These are phyloP conservation scores for Apamea anceps DNA, from an alignment of 2,888 invertebrate species.

Conservation along the genomic window DNA sequence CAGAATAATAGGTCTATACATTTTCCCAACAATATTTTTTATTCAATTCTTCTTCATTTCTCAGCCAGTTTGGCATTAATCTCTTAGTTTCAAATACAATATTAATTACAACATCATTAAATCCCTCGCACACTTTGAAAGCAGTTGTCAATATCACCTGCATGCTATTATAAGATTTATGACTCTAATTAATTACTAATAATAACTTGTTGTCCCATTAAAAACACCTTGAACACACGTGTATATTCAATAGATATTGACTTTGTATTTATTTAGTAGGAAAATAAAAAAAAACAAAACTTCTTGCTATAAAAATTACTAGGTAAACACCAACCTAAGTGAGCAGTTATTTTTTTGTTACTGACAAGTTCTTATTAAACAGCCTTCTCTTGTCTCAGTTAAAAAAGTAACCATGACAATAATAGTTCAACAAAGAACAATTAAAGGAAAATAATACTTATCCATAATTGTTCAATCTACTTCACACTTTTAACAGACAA, in stretches of 20 bases:
- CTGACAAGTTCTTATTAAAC: conserved; percentile 3
- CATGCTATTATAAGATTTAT: conserved; percentile 47
- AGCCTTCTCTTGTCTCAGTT: conserved; percentile 24
- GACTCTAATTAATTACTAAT: conserved; percentile 43
- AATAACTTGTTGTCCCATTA: conserved; percentile 35
- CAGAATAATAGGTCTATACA: background rate
- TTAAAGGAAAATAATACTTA: conserved; percentile 4
- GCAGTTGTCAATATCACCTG: conserved; percentile 34
- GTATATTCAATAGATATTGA: conserved; percentile 29
- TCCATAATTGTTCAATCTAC: conserved; percentile 9
- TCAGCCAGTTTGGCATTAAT: background rate
- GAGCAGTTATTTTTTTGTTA: conserved; percentile 16
- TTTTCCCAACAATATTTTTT: background rate
- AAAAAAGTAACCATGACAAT: conserved; percentile 23
- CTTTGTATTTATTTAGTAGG: conserved; percentile 21
- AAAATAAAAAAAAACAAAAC: conserved; percentile 30
- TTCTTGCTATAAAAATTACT: conserved; percentile 22
- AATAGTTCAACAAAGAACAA: conserved; percentile 7
- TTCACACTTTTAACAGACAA: conserved; percentile 7
- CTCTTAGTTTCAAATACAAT: background rate
- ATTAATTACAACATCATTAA: conserved; percentile 36
- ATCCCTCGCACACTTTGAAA: conserved; percentile 6
- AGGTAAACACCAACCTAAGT: conserved; percentile 1
- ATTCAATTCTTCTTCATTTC: conserved; percentile 4
- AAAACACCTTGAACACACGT: conserved; percentile 37